Evolutionary conservation across 1,140 invertebrate species (phyloP).

Genomic region (Neodiprion lecontei): DNA sequence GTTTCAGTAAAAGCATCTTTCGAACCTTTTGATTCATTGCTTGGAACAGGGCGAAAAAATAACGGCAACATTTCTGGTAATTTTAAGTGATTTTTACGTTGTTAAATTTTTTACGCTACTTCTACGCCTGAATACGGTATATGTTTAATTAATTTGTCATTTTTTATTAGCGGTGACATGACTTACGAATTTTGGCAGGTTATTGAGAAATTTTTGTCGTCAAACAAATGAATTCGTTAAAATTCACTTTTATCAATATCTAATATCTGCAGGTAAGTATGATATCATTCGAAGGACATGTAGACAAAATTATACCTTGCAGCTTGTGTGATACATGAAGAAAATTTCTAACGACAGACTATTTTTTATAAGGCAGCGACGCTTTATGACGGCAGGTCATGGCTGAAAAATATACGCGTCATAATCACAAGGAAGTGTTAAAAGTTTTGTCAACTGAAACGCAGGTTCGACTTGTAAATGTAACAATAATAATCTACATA

Average conservation of each 20-base stretch:
- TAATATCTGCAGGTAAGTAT: no score
- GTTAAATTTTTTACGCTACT: not conserved
- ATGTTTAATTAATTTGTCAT: not conserved
- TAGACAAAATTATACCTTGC: no score
- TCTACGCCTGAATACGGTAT: not conserved
- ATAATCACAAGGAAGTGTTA: constrained; percentile 12
- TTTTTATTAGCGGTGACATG: not conserved
- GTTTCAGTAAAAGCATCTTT: constrained; percentile 14
- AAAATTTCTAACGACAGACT: no score
- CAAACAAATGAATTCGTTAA: no score
- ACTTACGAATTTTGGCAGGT: constrained; percentile 7
- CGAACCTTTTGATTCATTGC: constrained; percentile 15
- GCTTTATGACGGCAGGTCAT: no score
- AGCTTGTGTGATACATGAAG: no score
- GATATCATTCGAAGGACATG: no score
- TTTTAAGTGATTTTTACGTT: not conserved
- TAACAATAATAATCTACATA: no score
- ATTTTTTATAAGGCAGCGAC: no score
- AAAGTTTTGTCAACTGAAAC: constrained; percentile 18
- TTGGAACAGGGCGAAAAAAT: not conserved
- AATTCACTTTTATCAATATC: no score
- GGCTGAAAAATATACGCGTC: no score
- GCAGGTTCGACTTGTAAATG: not conserved
- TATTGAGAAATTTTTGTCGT: not conserved
- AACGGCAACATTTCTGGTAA: not conserved